Evolutionary conservation across 1,140 invertebrate species (phyloP).

Genomic region (Acromyrmex charruanus): DNA sequence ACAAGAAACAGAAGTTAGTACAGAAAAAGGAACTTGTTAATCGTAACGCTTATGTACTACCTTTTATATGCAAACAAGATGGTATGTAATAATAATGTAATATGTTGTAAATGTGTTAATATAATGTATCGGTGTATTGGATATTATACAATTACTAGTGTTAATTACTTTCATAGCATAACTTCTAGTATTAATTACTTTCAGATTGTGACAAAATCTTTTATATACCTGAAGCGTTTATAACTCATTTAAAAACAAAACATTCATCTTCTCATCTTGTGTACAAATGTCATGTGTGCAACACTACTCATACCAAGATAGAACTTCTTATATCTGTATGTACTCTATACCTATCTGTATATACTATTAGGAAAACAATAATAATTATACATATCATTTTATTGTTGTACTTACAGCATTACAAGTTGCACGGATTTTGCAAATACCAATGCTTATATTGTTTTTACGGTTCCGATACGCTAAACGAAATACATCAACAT

Average conservation of each 20-base stretch:
- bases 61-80: constrained; percentile 81
- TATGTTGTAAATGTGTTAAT: background rate
- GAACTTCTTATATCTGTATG: constrained; percentile 78
- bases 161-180: background rate
- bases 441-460: constrained; percentile 87
- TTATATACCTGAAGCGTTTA: constrained; percentile 82
- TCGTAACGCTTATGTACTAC: constrained; percentile 75
- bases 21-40: constrained; percentile 74
- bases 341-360: constrained; percentile 1
- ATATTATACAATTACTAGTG: background rate
- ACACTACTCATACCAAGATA: constrained; percentile 54
- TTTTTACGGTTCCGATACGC: constrained; percentile 82
- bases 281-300: constrained; percentile 83
- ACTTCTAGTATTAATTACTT: constrained; percentile 44
- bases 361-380: background rate
- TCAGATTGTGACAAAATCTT: constrained; percentile 82
- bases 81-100: constrained; percentile 71
- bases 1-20: constrained; percentile 31
- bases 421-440: constrained; percentile 84
- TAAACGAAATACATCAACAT: constrained; percentile 85
- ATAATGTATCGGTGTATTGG: background rate
- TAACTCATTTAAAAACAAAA: constrained; percentile 81
- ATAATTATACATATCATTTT: background rate
- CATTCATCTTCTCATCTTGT: constrained; percentile 67
- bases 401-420: constrained; percentile 78